Base-by-base conservation (phyloP, 2,797 vertebrate genomes). In the Mus spretus region DNA sequence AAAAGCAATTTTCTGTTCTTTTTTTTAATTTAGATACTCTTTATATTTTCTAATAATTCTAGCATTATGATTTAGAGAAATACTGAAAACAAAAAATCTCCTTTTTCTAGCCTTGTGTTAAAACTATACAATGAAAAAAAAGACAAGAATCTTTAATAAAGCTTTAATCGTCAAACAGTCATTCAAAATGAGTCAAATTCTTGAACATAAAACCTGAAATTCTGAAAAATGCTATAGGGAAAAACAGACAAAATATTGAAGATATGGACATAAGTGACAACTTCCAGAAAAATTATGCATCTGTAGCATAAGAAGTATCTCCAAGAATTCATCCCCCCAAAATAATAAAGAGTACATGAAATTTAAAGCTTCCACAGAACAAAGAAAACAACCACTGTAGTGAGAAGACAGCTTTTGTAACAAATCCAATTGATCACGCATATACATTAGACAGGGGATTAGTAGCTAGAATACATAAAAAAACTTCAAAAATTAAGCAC, bases 371-470 rank as follows among this genome's bases (percentile, higher is more conserved):
- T 67, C 4, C 19, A 13, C 6, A n/a, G 11, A 53, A 22, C 12
- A 28, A 15, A 53, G 28, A n/a, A 70, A 70, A 17, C 47, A 53
- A 72, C n/a, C 4, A 50, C 31, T 12, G 11, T 22, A 86, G 31
- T 50, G 26, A 70, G 13, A 53, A 70, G 31, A 6, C 6, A 86
- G 26, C 12, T 31, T 53, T 44, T 44, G 14, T 4, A 55, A 34
- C 13, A 37, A 72, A 40, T 5, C 12, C 1, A 72, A 3, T n/a
- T 2, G 4, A 15, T 61, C 1, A 0, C 7, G 37, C 20, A 20
- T 31, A 31, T 61, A 22, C 12, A 28, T 82, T 26, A 28, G 47
- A 86, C 28, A 1, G 22, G 13, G 24, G 14, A 6, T 9, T 70
- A 53, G 31, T 70, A 72, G 6, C 7, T 37, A 55, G 13, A 65